Evolutionary conservation across 2,797 vertebrate genomes (phyloP).

Genomic region (Allobates femoralis): DNA sequence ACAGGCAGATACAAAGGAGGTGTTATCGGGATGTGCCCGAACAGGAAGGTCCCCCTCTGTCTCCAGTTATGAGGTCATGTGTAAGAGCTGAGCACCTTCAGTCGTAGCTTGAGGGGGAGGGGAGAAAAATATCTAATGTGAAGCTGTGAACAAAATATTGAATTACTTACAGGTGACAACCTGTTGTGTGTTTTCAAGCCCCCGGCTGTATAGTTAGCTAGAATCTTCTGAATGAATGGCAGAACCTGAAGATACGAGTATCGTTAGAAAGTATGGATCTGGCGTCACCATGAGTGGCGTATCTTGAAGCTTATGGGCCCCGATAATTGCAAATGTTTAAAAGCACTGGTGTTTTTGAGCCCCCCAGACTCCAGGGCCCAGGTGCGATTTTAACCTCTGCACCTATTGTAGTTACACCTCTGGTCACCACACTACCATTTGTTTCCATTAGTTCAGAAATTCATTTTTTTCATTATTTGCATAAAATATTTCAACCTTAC

Average conservation of each 20-base stretch:
- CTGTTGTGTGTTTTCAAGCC: slow-evolving; percentile 15
- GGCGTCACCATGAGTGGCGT: too few species aligned
- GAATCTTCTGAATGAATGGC: not conserved
- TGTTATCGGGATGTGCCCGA: slow-evolving; percentile 58
- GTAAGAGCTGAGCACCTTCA: slow-evolving; percentile 27
- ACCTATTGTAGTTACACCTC: too few species aligned
- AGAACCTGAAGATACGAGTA: slow-evolving; percentile 9
- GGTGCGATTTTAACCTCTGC: too few species aligned
- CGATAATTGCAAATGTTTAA: too few species aligned
- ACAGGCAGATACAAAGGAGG: slow-evolving; percentile 53
- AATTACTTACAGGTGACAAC: slow-evolving; percentile 28
- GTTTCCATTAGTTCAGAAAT: not conserved
- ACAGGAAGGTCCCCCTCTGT: slow-evolving; percentile 51
- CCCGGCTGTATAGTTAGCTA: slow-evolving; percentile 1
- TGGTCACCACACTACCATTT: not conserved
- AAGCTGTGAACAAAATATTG: slow-evolving; percentile 13
- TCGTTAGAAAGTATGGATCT: not conserved
- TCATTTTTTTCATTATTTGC: not conserved
- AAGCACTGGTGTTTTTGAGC: too few species aligned
- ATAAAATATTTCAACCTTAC: not conserved
- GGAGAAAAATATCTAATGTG: slow-evolving; percentile 18
- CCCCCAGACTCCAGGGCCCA: too few species aligned
- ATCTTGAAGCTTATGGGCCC: too few species aligned
- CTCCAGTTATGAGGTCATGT: slow-evolving; percentile 56
- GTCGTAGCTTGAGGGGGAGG: slow-evolving; percentile 26